Evolutionary conservation across 2,888 invertebrate genomes (phyloP), one percentile per base, ranked within the genome.

Genomic region (Metacarcinus magister): DNA sequence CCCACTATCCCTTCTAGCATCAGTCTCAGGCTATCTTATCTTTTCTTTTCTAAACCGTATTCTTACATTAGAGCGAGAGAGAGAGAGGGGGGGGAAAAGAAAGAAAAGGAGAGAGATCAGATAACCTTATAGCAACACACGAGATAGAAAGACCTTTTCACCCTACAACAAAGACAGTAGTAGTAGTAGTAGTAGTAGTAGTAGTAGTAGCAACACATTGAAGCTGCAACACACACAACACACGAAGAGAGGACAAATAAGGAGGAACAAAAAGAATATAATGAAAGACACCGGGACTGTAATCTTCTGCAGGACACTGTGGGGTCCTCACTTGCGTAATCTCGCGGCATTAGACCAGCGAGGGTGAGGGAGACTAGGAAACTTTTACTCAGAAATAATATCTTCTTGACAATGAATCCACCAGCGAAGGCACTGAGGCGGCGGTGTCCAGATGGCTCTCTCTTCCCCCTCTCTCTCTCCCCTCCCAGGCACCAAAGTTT

Each of bases 381-480:
- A 67, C 23, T 67, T 67, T 67, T 67, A 4, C n/a, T 23, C 67
- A 67, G 67, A 23, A 67, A 67, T 67, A 67, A 67, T 67, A 67
- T 67, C 67, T 23, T 23, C 4, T 23, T n/a, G 67, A 67, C 19
- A 23, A 67, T 67, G 67, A 67, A 67, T 23, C 67, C 67, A 23
- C 16, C n/a, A 23, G n/a, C 19, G 67, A 67, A 67, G 67, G 67
- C n/a, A 67, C 16, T 67, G 67, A 67, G n/a, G n/a, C n/a, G 19
- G n/a, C 67, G 67, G n/a, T n/a, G n/a, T 67, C 67, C n/a, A 67
- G 67, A n/a, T 67, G 67, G 67, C 91, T 91, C 91, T 91, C 91
- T 91, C 91, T 91, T 32, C 32, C 91, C 48, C 91, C 44, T 19
- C 19, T 32, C 44, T 19, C 23, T 44, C 44, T 44, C 19, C 32